A percentile compares a stretch with the other conserved stretches of the same genome.
Evolutionary conservation across 2,113 vertebrate species (phyloP).

Genomic region (Triplophysa tibetana): DNA sequence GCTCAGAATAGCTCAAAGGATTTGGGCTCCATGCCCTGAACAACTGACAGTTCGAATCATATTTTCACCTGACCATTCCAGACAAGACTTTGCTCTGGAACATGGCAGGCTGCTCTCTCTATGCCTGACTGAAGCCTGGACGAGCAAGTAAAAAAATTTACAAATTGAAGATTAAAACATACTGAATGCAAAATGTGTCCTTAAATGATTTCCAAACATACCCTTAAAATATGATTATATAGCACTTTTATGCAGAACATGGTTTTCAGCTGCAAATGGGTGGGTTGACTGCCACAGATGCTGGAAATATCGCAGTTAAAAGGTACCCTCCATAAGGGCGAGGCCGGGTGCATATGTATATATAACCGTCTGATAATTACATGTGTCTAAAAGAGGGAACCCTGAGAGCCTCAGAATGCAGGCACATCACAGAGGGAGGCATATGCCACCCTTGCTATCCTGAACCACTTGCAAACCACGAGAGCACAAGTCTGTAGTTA

Average conservation of each 20-base stretch:
- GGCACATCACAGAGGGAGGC: constrained; percentile 44
- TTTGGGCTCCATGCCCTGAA: neutral
- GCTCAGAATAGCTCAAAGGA: neutral
- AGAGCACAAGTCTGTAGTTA: constrained; percentile 50
- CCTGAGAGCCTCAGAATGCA: constrained; percentile 45
- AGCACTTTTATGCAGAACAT: neutral
- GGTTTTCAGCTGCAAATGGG: constrained; percentile 43
- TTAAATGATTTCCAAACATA: too few relatives aligned
- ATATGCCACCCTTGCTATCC: constrained; percentile 24
- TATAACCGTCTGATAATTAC: constrained; percentile 57
- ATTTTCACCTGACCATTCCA: neutral
- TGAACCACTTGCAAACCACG: constrained; percentile 41
- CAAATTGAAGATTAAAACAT: too few relatives aligned
- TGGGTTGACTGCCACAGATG: constrained; percentile 41
- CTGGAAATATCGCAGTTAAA: constrained; percentile 55
- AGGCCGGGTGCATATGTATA: constrained; percentile 48
- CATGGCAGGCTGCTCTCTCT: neutral
- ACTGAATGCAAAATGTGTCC: too few relatives aligned
- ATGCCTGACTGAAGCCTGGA: neutral
- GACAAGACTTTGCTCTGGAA: neutral
- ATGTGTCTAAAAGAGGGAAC: constrained; percentile 58
- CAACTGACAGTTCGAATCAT: neutral
- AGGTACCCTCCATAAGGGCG: constrained; percentile 51
- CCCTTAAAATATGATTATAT: too few relatives aligned
- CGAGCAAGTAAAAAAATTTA: too few relatives aligned